phyloP scores from a whole-genome alignment of 2,797 vertebrate genomes.

The Sebastes glaucus region DNA sequence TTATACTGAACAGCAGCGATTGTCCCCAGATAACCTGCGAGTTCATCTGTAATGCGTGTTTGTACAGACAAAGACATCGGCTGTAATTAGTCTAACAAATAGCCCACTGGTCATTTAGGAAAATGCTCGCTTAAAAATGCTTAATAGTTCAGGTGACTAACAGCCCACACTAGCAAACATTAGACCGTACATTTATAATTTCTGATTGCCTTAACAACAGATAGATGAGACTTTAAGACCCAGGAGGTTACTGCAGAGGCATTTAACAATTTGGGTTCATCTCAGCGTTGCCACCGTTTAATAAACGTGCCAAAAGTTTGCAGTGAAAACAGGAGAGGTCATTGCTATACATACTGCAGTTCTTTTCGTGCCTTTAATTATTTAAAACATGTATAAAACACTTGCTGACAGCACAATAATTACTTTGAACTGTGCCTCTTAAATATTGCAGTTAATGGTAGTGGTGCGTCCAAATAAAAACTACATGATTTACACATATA shows the following conservation, averaged over 20 bases:
- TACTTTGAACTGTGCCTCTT: conserved; percentile 27
- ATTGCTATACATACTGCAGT: conserved; percentile 5
- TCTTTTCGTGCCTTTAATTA: conserved; percentile 39
- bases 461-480: conserved; percentile 11
- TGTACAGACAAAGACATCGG: conserved; percentile 26
- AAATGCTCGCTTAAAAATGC: conserved; percentile 58
- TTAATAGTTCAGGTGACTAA: conserved; percentile 67
- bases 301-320: conserved; percentile 40
- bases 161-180: conserved; percentile 57
- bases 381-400: not conserved
- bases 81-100: conserved; percentile 68
- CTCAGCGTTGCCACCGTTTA: conserved; percentile 37
- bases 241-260: conserved; percentile 51
- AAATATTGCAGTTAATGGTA: conserved; percentile 36
- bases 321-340: conserved; percentile 26
- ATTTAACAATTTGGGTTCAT: conserved; percentile 45
- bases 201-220: conserved; percentile 60
- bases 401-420: conserved; percentile 29
- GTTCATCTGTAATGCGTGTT: conserved; percentile 48
- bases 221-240: conserved; percentile 59
- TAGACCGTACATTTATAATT: conserved; percentile 58
- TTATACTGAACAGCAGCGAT: not conserved
- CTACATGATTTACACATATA: conserved; percentile 9
- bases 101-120: conserved; percentile 56
- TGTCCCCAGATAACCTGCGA: conserved; percentile 39